Evolutionary conservation across 1,140 invertebrate genomes (phyloP), one percentile per base, ranked within the genome.

Genomic region (Penaeus indicus): DNA sequence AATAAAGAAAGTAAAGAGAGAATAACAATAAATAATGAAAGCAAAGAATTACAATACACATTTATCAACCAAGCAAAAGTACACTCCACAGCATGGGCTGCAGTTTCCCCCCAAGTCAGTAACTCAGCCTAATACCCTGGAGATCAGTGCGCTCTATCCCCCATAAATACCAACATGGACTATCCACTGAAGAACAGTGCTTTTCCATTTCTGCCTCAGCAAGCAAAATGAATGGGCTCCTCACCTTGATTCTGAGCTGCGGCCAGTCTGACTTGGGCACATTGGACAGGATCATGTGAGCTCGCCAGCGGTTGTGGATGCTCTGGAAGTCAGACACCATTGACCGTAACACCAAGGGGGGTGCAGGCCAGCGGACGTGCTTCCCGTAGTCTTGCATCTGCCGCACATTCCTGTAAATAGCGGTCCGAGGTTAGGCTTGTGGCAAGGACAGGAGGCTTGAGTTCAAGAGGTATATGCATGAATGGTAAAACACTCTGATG

Each of bases 221-320:
- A 75, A 75, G 11, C 38, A 18, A 18, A 18, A 75, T 7, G 13
- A 27, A 25, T 18, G 69, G 11, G 32, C 94, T 94, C n/a, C 92
- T 91, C 91, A 96, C 94, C 94, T 98, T 96, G 32, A 96, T 92
- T 88, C 94, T 93, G 75, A 99, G 94, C 92, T 97, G 96, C 1
- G 97, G 96, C 96, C 97, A 97, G 92, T 99, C 96, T 86, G 94
- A 95, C 84, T 94, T 94, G 1, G 97, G 97, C 90, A 98, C 95
- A 79, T 95, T 95, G 90, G 94, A 94, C 1, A 99, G 94, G 69
- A 98, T 95, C 95, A 98, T 97, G 93, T 94, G 96, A 4, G 97
- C 97, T 69, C 97, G 93, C 98, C 98, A 99, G 90, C 96, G 94
- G 4, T 94, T 93, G 92, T 94, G 95, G 80, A 96, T 95, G n/a